A percentile compares a stretch with the other conserved stretches of the same genome.
Conservation (phyloP, 2,113 vertebrate genomes). For the Hippoglossus stenolepis region DNA sequence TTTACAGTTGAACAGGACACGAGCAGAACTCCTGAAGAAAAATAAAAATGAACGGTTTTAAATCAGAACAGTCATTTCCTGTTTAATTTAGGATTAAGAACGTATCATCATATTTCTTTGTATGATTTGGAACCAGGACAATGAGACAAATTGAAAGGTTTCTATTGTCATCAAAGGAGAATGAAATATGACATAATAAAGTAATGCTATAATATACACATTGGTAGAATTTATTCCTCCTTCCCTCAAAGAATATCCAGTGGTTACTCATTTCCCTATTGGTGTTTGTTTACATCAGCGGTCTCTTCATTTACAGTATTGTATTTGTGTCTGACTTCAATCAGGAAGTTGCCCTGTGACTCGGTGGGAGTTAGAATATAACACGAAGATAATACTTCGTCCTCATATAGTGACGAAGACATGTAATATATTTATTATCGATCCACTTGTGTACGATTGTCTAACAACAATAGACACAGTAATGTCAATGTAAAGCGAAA, state of each 20-base stretch:
- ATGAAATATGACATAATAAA: no score
- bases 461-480: background rate
- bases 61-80: no score
- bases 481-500: background rate
- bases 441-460: background rate
- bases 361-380: background rate
- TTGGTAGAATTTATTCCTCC: background rate
- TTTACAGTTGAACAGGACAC: constrained; percentile 45
- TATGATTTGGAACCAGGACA: no score
- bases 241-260: background rate
- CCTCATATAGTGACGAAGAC: no score
- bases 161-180: no score
- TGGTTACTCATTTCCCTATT: background rate
- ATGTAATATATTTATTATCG: background rate
- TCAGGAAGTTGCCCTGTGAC: background rate
- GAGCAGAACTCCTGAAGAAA: constrained; percentile 52
- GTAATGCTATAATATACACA: no score
- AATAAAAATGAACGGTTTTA: background rate
- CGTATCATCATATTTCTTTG: no score
- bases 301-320: background rate
- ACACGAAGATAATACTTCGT: background rate
- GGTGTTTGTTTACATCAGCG: background rate
- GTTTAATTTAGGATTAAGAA: no score
- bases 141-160: no score
- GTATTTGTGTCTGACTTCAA: background rate